phyloP scores from a whole-genome alignment of 2,888 invertebrate genomes.

The Agrochola circellaris region DNA sequence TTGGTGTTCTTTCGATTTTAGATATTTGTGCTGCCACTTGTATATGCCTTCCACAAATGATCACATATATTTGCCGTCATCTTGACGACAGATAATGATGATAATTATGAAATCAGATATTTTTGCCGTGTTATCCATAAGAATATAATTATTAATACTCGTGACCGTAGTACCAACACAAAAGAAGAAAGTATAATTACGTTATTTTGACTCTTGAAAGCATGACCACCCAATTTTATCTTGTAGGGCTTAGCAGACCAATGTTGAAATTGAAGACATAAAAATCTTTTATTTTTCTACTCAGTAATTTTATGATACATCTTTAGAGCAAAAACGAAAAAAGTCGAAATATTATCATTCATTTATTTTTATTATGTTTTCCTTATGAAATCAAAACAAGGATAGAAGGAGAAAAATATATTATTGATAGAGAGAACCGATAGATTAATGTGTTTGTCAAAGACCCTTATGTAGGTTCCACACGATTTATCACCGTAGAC shows the following conservation, averaged over 20 bases:
- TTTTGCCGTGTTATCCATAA: too few relatives aligned
- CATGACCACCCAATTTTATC: background rate
- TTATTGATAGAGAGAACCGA: conserved; percentile 7
- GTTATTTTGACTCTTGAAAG: background rate
- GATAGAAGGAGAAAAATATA: background rate
- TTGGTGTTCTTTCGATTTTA: too few relatives aligned
- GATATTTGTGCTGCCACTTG: too few relatives aligned
- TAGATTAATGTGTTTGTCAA: conserved; percentile 39
- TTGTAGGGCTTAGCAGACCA: background rate
- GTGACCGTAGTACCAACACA: background rate
- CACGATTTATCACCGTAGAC: conserved; percentile 26
- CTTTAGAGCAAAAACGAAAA: background rate
- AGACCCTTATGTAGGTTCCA: background rate
- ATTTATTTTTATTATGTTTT: conserved; percentile 12
- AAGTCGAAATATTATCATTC: background rate
- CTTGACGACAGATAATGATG: too few relatives aligned
- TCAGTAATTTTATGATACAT: background rate
- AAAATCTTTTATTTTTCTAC: background rate
- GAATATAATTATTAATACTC: too few relatives aligned
- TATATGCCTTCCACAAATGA: too few relatives aligned
- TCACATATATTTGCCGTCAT: too few relatives aligned
- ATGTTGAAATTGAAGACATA: background rate
- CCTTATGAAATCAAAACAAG: conserved; percentile 17
- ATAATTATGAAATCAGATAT: too few relatives aligned
- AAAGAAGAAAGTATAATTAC: background rate